Evolutionary conservation across 2,797 vertebrate species (phyloP), one percentile per base, ranked within the genome.

Genomic region (Thamnophis elegans): DNA sequence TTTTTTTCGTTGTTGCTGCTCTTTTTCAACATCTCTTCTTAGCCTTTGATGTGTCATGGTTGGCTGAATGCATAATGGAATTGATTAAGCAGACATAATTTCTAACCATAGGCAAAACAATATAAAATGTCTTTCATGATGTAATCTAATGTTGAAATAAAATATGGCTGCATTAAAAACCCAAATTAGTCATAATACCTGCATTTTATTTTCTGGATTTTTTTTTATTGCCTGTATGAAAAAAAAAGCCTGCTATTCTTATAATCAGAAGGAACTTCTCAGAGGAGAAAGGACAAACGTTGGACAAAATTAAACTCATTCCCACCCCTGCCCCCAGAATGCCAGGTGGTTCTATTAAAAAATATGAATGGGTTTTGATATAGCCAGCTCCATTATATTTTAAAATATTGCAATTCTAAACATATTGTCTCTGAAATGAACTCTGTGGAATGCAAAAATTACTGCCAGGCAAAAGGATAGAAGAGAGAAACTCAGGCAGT

Each of bases 11-110:
- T 28, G 58, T 62, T 62, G 88, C 51, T 58, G 13, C 25, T 32
- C 11, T 85, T 92, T 97, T 96, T 4, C 89, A 97, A 96, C 94
- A 96, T 95, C 91, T 95, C 94, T 97, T 97, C 95, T 97, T 97
- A 96, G 97, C 95, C 97, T 98, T 97, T 97, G 97, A 98, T 97
- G 97, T 97, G 96, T 96, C 93, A 89, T 95, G 95, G 96, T 97
- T 97, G 96, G 96, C 94, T 95, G 97, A 97, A 96, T 97, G 92
- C 96, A 96, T 97, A 97, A 97, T 95, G 93, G 94, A 95, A 96
- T 94, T 97, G 96, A 97, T 96, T 96, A 97, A 97, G 96, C 96
- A 97, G 96, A 97, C 96, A 94, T 95, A 94, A 97, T 97, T 96
- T 95, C 88, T 94, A 97, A 96, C 97, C 96, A 95, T 96, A 95